A percentile compares a stretch with the other conserved stretches of the same genome.
Evolutionary conservation across 2,888 invertebrate genomes (phyloP).

Genomic region (Netelia fuscicornis): DNA sequence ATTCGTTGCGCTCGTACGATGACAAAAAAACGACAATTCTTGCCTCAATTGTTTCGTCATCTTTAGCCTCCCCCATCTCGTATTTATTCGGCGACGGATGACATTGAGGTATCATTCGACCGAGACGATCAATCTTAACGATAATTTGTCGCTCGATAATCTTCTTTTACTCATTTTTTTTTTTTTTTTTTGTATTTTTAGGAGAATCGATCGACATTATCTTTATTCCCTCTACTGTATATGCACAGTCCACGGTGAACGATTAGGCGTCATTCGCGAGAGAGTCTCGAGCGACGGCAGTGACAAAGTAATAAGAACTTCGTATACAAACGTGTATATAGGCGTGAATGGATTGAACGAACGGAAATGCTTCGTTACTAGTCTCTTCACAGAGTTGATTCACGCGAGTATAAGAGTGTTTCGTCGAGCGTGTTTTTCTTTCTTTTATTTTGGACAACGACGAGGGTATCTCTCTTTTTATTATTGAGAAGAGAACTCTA

Average conservation of each 20-base stretch:
- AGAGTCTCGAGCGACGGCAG: too few species aligned
- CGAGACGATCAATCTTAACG: constrained; percentile 5
- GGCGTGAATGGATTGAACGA: too few species aligned
- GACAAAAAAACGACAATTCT: neutral
- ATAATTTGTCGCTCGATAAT: neutral
- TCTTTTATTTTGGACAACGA: neutral
- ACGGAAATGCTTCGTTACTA: too few species aligned
- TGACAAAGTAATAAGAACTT: too few species aligned
- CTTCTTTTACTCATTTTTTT: neutral
- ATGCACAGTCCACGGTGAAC: too few species aligned
- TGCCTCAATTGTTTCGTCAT: neutral
- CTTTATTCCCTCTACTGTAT: neutral
- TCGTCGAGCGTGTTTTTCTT: too few species aligned
- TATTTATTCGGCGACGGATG: constrained; percentile 36
- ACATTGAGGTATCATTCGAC: constrained; percentile 44
- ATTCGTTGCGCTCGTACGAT: neutral
- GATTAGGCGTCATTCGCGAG: too few species aligned
- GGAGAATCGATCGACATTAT: neutral
- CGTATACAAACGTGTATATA: too few species aligned
- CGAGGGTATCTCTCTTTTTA: neutral
- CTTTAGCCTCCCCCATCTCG: neutral
- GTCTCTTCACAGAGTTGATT: too few species aligned
- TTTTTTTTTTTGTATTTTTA: neutral
- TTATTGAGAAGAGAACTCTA: neutral
- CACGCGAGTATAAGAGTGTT: too few species aligned